Percentiles rank a stretch among this genome's conserved stretches.
These are phyloP conservation scores for Andrena flavipes DNA, from an alignment of 2,888 invertebrate genomes.

Conservation along the genomic window DNA sequence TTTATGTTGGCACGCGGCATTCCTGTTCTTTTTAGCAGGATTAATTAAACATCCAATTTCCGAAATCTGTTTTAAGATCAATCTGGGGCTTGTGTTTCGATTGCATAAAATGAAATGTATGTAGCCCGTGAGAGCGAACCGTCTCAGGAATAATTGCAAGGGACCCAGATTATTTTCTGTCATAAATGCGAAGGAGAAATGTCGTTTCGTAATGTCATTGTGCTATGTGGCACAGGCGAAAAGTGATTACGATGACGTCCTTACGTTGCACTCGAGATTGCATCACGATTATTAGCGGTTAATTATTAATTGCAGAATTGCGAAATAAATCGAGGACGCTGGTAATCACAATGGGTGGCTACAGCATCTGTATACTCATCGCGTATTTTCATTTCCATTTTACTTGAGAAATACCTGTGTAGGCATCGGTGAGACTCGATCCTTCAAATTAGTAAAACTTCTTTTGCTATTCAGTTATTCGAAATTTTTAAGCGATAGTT, in stretches of 20 bases:
- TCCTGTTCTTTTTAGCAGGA: no score
- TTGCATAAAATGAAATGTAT: background rate
- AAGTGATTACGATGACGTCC: conserved; percentile 54
- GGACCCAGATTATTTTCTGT: conserved; percentile 27
- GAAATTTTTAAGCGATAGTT: background rate
- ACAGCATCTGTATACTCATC: conserved; percentile 14
- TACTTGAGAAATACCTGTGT: background rate
- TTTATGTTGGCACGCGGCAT: no score
- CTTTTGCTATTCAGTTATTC: no score
- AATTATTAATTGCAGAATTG: conserved; percentile 61
- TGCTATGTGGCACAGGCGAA: conserved; percentile 49
- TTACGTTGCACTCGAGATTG: conserved; percentile 48
- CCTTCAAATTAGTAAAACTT: background rate
- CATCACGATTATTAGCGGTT: conserved; percentile 63
- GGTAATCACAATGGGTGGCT: conserved; percentile 6
- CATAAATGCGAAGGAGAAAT: conserved; percentile 44
- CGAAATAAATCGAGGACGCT: conserved; percentile 62
- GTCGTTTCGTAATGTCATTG: conserved; percentile 63
- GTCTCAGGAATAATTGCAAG: conserved; percentile 32
- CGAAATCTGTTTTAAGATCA: no score
- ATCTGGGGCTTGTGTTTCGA: no score
- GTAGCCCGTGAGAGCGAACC: conserved; percentile 22
- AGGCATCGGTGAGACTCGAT: background rate
- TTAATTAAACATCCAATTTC: no score
- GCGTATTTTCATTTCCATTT: conserved; percentile 27